These are phyloP conservation scores for Timandra comae DNA, from an alignment of 2,888 invertebrate species.

Conservation along the genomic window DNA sequence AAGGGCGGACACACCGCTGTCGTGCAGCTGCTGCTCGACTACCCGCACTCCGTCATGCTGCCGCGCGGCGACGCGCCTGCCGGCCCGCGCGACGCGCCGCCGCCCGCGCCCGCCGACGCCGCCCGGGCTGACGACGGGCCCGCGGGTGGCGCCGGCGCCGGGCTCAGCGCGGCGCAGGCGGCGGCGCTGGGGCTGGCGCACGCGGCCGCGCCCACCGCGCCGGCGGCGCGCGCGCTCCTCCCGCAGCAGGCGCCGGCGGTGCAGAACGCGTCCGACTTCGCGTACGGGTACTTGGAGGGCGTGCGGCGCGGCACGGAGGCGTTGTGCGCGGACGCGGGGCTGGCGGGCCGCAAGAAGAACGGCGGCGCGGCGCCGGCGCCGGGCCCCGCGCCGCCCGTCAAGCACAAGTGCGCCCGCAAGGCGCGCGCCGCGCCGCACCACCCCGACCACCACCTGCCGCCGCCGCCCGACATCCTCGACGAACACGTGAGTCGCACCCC, in stretches of 20 bases:
- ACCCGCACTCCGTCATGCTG: conserved; percentile 90
- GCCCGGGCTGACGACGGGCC: conserved; percentile 40
- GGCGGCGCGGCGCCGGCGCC: conserved; percentile 29
- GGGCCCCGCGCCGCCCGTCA: conserved; percentile 25
- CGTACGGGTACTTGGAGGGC: conserved; percentile 58
- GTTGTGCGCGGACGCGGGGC: conserved; percentile 20
- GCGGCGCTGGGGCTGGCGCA: conserved; percentile 61
- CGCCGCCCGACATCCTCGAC: conserved; percentile 65
- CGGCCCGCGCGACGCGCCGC: neutral
- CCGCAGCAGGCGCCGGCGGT: conserved; percentile 26
- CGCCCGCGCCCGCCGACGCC: conserved; percentile 37
- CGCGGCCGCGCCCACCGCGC: conserved; percentile 52
- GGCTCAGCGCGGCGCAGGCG: conserved; percentile 61
- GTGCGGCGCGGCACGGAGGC: conserved; percentile 29
- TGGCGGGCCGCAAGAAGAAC: conserved; percentile 7
- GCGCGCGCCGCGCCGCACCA: conserved; percentile 55
- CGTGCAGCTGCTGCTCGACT: conserved; percentile 95
- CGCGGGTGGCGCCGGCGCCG: conserved; percentile 29
- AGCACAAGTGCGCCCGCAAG: conserved; percentile 68
- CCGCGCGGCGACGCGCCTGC: conserved; percentile 58
- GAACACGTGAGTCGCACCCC: conserved; percentile 58
- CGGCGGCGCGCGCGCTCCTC: conserved; percentile 44
- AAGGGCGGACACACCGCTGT: conserved; percentile 98
- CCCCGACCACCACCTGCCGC: conserved; percentile 69
- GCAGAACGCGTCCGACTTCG: conserved; percentile 48